A percentile compares a stretch with the other conserved stretches of the same genome.
phyloP scores from a whole-genome alignment of 2,888 invertebrate species.

The Schrankia costaestrigalis region DNA sequence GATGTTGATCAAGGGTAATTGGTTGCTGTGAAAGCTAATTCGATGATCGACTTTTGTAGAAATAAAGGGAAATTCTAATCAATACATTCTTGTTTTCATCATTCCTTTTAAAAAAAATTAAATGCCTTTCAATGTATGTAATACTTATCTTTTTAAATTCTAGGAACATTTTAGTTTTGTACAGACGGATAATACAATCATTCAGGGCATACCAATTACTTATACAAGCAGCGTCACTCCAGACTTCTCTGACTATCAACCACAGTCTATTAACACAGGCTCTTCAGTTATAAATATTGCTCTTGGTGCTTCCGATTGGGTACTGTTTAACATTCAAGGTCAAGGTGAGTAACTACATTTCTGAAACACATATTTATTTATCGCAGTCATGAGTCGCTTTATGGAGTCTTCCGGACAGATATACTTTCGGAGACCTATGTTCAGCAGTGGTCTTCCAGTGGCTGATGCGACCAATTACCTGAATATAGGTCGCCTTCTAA shows the following conservation, averaged over 20 bases:
- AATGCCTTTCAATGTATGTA: neutral
- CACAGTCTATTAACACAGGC: conserved; percentile 38
- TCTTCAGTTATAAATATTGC: conserved; percentile 33
- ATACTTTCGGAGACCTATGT: too few relatives aligned
- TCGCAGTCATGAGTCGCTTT: neutral
- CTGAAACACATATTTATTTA: too few relatives aligned
- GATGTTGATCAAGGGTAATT: too few relatives aligned
- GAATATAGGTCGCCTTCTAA: too few relatives aligned
- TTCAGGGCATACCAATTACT: conserved; percentile 73
- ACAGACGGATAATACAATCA: conserved; percentile 16
- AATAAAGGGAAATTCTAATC: too few relatives aligned
- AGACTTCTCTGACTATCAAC: conserved; percentile 52
- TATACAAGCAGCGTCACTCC: conserved; percentile 61
- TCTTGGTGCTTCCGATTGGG: conserved; percentile 57
- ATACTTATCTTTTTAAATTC: conserved; percentile 4
- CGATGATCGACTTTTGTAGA: too few relatives aligned
- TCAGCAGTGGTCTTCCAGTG: too few relatives aligned
- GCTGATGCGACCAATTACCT: too few relatives aligned
- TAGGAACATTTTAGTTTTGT: conserved; percentile 25
- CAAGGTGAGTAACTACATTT: conserved; percentile 63
- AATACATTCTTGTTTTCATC: too few relatives aligned
- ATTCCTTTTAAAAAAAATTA: too few relatives aligned
- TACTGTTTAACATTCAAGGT: conserved; percentile 66
- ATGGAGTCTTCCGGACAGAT: too few relatives aligned
- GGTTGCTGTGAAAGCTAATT: too few relatives aligned